Conservation (phyloP, 2,797 vertebrate species). For the Amphiprion clarkii region DNA sequence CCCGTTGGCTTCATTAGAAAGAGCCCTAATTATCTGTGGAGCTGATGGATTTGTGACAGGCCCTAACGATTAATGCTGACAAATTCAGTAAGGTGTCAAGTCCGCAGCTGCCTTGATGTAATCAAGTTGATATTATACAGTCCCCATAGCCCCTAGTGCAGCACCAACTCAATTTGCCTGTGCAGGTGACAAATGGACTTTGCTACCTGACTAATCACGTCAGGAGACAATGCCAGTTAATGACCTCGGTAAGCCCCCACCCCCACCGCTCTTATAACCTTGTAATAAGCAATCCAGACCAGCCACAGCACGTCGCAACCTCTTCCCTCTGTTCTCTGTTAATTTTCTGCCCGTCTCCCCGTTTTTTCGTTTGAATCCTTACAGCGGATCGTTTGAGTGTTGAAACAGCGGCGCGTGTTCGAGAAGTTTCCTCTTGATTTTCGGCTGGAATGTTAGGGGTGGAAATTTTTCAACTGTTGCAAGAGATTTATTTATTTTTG, state of each 20-base stretch:
- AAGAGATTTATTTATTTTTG: constrained; percentile 60
- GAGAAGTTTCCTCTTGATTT: constrained; percentile 37
- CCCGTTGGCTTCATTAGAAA: constrained; percentile 98
- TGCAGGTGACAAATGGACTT: constrained; percentile 99
- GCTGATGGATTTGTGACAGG: constrained; percentile 99
- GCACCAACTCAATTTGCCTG: constrained; percentile 99
- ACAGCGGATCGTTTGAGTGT: neutral
- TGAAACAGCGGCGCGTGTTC: neutral
- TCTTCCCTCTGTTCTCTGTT: constrained; percentile 11
- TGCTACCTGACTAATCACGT: constrained; percentile 99
- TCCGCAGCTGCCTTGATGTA: constrained; percentile 99
- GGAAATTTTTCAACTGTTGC: constrained; percentile 48
- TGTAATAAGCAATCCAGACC: constrained; percentile 59
- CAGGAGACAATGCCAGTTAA: constrained; percentile 98
- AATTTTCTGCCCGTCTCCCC: constrained; percentile 22
- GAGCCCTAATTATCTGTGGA: constrained; percentile 99
- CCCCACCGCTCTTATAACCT: constrained; percentile 66
- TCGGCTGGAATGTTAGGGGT: constrained; percentile 20
- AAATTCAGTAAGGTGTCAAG: constrained; percentile 99
- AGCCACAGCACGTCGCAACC: constrained; percentile 34
- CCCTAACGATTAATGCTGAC: constrained; percentile 99
- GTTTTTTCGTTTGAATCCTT: constrained; percentile 28
- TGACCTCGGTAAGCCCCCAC: constrained; percentile 91
- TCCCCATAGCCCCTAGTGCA: constrained; percentile 99
- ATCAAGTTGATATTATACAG: constrained; percentile 99